Evolutionary conservation across 2,797 vertebrate species (phyloP).

Genomic region (Morus bassanus): DNA sequence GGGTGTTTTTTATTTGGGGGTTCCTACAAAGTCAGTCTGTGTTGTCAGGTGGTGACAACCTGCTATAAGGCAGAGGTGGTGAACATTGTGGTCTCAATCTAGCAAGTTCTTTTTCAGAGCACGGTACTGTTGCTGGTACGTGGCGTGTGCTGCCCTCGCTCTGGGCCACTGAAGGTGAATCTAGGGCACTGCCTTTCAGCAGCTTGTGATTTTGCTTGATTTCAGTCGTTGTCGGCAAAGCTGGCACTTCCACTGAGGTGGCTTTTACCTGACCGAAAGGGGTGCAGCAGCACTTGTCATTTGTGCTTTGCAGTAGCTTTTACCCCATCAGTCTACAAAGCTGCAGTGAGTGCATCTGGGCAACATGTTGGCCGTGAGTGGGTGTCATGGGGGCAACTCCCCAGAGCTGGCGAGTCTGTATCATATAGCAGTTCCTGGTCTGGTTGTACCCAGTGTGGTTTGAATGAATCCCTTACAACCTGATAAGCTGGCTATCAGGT

Average conservation of each 20-base stretch:
- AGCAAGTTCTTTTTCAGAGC: neutral
- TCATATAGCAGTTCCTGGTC: neutral
- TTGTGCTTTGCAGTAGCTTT: neutral
- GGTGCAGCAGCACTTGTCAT: neutral
- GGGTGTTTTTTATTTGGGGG: neutral
- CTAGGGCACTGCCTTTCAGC: neutral
- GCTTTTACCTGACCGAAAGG: accelerated
- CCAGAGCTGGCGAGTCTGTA: neutral
- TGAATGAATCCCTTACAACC: neutral
- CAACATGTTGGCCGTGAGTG: accelerated
- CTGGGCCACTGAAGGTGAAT: neutral
- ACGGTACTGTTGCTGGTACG: neutral
- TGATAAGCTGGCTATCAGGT: neutral
- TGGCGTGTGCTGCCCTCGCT: accelerated
- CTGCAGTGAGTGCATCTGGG: neutral
- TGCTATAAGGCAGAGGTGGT: neutral
- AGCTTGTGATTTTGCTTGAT: neutral
- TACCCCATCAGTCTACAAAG: neutral
- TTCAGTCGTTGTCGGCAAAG: neutral
- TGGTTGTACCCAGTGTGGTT: neutral
- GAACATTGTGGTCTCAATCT: neutral
- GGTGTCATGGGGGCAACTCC: neutral
- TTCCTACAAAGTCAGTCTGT: neutral
- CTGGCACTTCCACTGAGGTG: neutral
- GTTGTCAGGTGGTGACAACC: neutral